Evolutionary conservation across 2,113 vertebrate genomes (phyloP).

Genomic region (Macrotus californicus): DNA sequence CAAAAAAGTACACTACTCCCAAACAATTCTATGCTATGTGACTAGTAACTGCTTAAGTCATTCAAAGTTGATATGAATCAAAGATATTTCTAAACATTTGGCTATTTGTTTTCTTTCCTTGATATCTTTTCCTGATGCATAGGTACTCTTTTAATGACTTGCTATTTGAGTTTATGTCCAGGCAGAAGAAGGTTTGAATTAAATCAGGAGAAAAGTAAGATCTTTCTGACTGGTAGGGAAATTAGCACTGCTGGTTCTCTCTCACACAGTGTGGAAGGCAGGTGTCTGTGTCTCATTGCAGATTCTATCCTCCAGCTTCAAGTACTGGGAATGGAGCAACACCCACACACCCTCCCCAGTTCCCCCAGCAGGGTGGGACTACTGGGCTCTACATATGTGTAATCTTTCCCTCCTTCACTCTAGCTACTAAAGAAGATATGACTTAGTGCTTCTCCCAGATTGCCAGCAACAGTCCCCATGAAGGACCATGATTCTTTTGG

Average conservation of each 20-base stretch:
- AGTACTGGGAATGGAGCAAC: background rate
- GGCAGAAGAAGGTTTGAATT: slow-evolving; percentile 47
- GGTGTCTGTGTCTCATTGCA: slow-evolving; percentile 3
- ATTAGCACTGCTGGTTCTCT: background rate
- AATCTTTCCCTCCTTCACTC: background rate
- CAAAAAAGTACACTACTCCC: background rate
- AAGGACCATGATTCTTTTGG: background rate
- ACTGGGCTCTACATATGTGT: background rate
- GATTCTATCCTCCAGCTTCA: background rate
- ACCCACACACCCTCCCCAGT: accelerated
- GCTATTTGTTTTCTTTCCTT: slow-evolving; percentile 47
- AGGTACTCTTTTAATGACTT: background rate
- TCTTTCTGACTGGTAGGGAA: background rate
- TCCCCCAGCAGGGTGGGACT: background rate
- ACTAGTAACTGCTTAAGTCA: background rate
- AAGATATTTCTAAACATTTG: slow-evolving; percentile 48
- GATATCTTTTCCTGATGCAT: slow-evolving; percentile 52
- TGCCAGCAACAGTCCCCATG: background rate
- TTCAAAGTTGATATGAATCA: slow-evolving; percentile 44
- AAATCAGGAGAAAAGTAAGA: background rate
- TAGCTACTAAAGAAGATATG: background rate
- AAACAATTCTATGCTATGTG: background rate
- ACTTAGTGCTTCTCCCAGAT: background rate
- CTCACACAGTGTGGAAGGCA: background rate
- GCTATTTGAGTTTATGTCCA: background rate